These are phyloP conservation scores for Lydus trimaculatus DNA, from an alignment of 2,888 invertebrate genomes.

Conservation along the genomic window DNA sequence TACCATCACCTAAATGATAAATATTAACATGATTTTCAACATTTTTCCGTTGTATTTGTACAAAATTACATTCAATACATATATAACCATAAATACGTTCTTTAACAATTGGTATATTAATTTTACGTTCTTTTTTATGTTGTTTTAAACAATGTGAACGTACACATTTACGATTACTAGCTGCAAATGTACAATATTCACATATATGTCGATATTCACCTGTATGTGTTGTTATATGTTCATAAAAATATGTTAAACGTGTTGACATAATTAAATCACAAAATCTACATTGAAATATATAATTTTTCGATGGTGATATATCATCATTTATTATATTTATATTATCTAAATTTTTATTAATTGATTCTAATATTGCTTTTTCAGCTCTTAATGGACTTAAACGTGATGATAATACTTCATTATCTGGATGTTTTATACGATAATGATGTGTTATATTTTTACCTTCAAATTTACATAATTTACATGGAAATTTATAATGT, in stretches of 20 bases:
- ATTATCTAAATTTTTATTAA: constrained; percentile 39
- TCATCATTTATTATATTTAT: background rate
- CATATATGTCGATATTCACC: constrained; percentile 79
- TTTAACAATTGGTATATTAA: constrained; percentile 28
- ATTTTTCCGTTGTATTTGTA: constrained; percentile 70
- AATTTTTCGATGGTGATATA: constrained; percentile 8
- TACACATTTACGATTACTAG: constrained; percentile 47
- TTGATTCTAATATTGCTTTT: constrained; percentile 65
- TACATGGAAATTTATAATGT: constrained; percentile 59
- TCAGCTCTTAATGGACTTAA: constrained; percentile 64
- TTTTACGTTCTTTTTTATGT: constrained; percentile 40
- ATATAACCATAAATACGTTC: constrained; percentile 61
- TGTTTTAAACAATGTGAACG: constrained; percentile 42
- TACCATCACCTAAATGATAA: constrained; percentile 64
- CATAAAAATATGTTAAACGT: constrained; percentile 65
- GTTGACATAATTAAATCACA: constrained; percentile 47
- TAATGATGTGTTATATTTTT: constrained; percentile 73
- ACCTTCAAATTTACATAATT: constrained; percentile 68
- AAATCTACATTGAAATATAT: constrained; percentile 52
- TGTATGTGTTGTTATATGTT: constrained; percentile 79
- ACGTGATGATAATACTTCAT: constrained; percentile 72
- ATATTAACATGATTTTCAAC: constrained; percentile 69
- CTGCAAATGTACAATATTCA: constrained; percentile 63
- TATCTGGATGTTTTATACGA: constrained; percentile 67
- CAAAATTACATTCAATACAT: constrained; percentile 76